Conservation (phyloP, 2,797 vertebrate genomes). For the Otolemur crassicaudatus region DNA sequence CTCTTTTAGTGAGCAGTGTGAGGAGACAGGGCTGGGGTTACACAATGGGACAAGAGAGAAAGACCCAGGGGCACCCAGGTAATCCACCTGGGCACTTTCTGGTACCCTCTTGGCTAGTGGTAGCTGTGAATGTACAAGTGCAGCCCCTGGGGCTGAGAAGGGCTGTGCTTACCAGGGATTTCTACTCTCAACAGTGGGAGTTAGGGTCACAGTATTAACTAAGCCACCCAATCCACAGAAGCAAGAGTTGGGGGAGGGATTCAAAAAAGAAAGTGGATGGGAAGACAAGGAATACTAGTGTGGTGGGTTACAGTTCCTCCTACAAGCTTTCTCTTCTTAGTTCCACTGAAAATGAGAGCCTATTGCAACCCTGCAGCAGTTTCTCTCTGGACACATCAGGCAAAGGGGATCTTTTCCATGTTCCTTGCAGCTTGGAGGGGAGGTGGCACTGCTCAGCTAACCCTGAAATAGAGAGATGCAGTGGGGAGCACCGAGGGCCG, state of each 20-base stretch:
- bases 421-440: too few relatives aligned
- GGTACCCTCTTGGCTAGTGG: background rate
- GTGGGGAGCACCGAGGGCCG: accelerated
- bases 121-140: too few relatives aligned
- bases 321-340: background rate
- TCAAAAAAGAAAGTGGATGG: background rate
- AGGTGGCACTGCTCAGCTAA: background rate
- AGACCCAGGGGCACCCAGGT: accelerated
- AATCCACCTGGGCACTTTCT: background rate
- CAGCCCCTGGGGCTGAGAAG: background rate
- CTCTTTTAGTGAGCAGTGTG: background rate
- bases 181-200: background rate
- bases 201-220: background rate
- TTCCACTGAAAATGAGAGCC: background rate
- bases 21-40: background rate
- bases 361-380: accelerated
- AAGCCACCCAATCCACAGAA: background rate
- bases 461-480: too few relatives aligned
- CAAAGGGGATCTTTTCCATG: background rate
- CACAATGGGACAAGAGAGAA: accelerated
- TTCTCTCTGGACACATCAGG: background rate
- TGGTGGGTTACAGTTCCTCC: background rate
- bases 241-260: background rate
- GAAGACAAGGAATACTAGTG: background rate
- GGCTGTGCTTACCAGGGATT: background rate